Conservation (phyloP, 2,113 vertebrate species). For the Podilymbus podiceps region DNA sequence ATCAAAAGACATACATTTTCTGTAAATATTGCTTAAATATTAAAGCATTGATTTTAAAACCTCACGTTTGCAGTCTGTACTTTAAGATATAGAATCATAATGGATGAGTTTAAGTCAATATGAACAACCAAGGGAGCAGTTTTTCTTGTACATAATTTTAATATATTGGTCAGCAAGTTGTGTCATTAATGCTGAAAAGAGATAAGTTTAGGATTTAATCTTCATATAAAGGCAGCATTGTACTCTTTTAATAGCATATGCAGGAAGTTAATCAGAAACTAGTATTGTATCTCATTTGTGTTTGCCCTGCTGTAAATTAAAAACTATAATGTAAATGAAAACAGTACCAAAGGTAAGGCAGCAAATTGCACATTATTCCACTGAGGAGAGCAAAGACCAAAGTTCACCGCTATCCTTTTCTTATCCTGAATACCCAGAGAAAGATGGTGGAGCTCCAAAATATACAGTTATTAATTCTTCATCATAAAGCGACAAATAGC, state of each 20-base stretch:
- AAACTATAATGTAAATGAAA: constrained; percentile 24
- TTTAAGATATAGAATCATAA: neutral
- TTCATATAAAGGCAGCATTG: neutral
- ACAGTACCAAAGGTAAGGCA: constrained; percentile 12
- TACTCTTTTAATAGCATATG: neutral
- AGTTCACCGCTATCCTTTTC: neutral
- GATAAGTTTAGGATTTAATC: neutral
- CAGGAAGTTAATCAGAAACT: constrained; percentile 19
- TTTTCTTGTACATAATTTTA: neutral
- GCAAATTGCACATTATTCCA: neutral
- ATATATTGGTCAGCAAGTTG: neutral
- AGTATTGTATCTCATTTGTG: constrained; percentile 32
- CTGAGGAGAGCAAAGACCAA: neutral
- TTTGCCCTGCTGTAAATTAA: constrained; percentile 28
- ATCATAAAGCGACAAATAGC: neutral
- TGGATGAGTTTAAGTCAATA: neutral
- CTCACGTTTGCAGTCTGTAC: neutral
- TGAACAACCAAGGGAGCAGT: neutral
- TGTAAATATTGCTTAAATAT: neutral
- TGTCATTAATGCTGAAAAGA: constrained; percentile 14
- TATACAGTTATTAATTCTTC: neutral
- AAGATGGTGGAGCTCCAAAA: neutral
- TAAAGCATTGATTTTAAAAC: neutral
- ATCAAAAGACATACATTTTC: neutral
- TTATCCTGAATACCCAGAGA: neutral